Evolutionary conservation across 2,113 vertebrate species (phyloP).

Genomic region (Prolemur simus): DNA sequence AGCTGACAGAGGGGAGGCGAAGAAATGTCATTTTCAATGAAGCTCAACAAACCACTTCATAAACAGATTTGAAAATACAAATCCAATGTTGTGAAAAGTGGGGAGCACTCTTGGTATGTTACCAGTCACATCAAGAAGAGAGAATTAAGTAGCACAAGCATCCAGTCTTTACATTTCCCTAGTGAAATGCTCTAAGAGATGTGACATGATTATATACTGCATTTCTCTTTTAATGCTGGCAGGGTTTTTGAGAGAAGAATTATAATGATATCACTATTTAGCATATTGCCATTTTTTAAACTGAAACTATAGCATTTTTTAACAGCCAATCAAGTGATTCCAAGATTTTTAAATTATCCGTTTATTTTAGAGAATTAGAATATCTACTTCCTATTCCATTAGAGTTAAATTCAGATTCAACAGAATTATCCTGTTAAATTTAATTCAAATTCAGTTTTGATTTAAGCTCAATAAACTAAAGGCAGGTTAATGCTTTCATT

Average conservation of each 20-base stretch:
- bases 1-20: background rate
- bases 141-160: background rate
- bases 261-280: background rate
- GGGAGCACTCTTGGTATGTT: background rate
- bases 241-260: background rate
- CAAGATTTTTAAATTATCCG: background rate
- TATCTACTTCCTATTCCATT: background rate
- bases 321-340: background rate
- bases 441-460: background rate
- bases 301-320: background rate
- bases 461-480: background rate
- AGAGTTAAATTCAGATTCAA: background rate
- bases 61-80: conserved; percentile 6
- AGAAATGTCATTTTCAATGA: background rate
- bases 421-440: background rate
- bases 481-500: background rate
- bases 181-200: background rate
- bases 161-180: background rate
- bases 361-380: conserved; percentile 27
- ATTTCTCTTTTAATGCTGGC: background rate
- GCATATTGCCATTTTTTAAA: background rate
- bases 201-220: background rate
- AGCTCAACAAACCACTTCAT: background rate
- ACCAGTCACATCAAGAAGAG: background rate
- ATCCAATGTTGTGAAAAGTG: background rate